A percentile compares a stretch with the other conserved stretches of the same genome.
These are phyloP conservation scores for Carollia perspicillata DNA, from an alignment of 2,113 vertebrate genomes.

Conservation along the genomic window DNA sequence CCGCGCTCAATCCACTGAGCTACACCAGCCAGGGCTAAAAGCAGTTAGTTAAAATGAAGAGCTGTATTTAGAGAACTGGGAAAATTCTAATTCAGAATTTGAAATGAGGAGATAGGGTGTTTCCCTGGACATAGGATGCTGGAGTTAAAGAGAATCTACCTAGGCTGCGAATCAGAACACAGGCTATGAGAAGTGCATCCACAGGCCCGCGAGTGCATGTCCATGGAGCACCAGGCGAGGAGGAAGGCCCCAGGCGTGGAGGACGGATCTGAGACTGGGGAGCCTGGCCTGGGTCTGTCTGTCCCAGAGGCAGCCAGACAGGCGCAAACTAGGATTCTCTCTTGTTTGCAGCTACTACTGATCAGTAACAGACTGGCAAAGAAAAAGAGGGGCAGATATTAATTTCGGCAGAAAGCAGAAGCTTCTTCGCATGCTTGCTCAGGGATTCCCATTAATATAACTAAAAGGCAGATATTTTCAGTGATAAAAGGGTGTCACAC, in stretches of 20 bases:
- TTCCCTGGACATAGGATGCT: not conserved
- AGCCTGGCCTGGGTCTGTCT: not conserved
- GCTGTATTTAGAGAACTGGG: not conserved
- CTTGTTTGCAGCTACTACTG: not conserved
- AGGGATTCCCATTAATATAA: not conserved
- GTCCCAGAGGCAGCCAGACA: not conserved
- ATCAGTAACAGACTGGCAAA: not conserved
- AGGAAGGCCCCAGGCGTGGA: not conserved
- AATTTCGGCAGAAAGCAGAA: not conserved
- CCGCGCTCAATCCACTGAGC: no score
- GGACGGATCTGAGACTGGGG: not conserved
- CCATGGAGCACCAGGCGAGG: not conserved
- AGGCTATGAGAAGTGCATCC: not conserved
- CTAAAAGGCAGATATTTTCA: conserved; percentile 35
- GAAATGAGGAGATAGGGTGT: not conserved
- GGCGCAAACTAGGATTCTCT: not conserved
- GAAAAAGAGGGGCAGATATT: not conserved
- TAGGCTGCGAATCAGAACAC: not conserved
- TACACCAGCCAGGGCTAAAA: not conserved
- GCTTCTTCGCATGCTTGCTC: not conserved
- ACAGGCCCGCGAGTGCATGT: rapidly evolving
- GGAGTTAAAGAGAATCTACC: not conserved
- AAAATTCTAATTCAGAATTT: conserved; percentile 22
- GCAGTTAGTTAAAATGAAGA: not conserved
- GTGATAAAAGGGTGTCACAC: not conserved